Evolutionary conservation across 2,888 invertebrate genomes (phyloP).

Genomic region (Drosophila borealis): DNA sequence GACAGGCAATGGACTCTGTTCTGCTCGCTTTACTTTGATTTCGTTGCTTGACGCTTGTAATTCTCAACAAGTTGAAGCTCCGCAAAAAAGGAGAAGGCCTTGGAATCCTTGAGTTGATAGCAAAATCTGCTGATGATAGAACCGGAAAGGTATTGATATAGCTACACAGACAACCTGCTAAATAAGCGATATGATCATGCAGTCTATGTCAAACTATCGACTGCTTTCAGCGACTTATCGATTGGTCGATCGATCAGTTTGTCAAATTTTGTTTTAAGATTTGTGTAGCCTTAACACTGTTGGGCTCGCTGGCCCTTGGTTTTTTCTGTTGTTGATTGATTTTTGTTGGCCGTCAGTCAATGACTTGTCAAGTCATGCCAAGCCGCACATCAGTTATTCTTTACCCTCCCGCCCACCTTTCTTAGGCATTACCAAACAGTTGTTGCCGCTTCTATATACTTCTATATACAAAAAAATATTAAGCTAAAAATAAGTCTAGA

Average conservation of each 20-base stretch:
- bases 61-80: no score
- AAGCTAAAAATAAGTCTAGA: neutral
- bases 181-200: no score
- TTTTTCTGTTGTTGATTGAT: constrained; percentile 22
- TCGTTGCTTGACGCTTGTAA: no score
- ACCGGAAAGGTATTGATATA: no score
- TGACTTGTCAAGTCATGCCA: constrained; percentile 46
- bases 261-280: constrained; percentile 15
- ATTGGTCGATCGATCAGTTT: constrained; percentile 28
- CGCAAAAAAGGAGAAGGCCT: no score
- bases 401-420: neutral
- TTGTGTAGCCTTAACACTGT: constrained; percentile 25
- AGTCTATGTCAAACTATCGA: neutral
- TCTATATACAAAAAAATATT: neutral
- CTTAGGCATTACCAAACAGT: constrained; percentile 1
- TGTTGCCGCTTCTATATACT: no score
- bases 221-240: constrained; percentile 3
- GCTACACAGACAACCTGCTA: no score
- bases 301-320: neutral
- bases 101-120: no score
- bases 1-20: no score
- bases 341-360: constrained; percentile 40
- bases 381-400: constrained; percentile 18
- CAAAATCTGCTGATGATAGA: no score
- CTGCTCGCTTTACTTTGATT: no score